Evolutionary conservation across 2,888 invertebrate genomes (phyloP), one percentile per base, ranked within the genome.

Genomic region (Holacanthella duospinosa): DNA sequence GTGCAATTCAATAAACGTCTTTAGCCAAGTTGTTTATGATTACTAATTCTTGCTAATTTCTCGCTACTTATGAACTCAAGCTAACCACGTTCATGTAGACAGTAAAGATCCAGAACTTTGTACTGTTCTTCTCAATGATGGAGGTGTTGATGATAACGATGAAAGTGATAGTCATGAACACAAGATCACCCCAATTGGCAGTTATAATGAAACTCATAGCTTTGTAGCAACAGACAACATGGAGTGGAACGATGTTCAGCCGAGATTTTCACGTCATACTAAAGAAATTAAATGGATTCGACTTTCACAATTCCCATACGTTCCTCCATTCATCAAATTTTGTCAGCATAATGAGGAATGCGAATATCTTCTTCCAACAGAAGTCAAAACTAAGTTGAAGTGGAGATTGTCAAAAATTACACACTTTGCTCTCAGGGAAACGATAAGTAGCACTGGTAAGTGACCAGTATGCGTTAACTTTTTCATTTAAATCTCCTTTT

Each of bases 321-420:
- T 89, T 66, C 87, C 89, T 9, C 93, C 93, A 0, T 90, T 88
- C 76, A 83, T 94, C 62, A 84, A 83, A 73, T 94, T 94, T 78
- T 82, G 85, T 58, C 78, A 82, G 0, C 86, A 86, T 76, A 88
- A 89, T 70, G 82, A 85, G 66, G 79, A 78, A 64, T 71, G 70
- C 57, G 71, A 69, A 36, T 65, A 70, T 29, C 77, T n/a, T n/a
- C n/a, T 88, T 64, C 93, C 93, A 0, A 76, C 82, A 58, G 85
- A 86, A 2, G 82, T 90, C 69, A 82, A 85, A 71, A 86, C 86
- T 74, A 84, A 88, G 68, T 81, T 99, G 59, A 93, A 93, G 75
- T 97, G 97, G 97, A 88, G 93, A 75, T 81, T 94, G 64, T 94
- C 92, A 64, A 88, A 88, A 1, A 93, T 99, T 62, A 95, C 96